Percentiles rank a stretch among this genome's conserved stretches.
phyloP scores from a whole-genome alignment of 2,888 invertebrate species.

The Volucella bombylans region DNA sequence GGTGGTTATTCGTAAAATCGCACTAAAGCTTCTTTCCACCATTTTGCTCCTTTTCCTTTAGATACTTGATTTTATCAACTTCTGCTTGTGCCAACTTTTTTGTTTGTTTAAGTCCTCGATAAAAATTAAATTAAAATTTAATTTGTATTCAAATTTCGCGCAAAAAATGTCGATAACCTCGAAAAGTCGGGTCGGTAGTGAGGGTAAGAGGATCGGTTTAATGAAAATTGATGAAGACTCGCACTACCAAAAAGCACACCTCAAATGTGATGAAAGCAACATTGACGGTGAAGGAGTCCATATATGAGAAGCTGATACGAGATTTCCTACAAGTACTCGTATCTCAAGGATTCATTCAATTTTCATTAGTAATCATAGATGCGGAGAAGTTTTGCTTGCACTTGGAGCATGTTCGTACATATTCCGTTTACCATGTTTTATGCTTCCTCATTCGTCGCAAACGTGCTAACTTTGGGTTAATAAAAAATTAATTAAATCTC shows the following conservation, averaged over 20 bases:
- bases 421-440: neutral
- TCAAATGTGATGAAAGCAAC: slow-evolving; percentile 9
- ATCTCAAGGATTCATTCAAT: slow-evolving; percentile 54
- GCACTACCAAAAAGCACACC: neutral
- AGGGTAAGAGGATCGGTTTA: slow-evolving; percentile 41
- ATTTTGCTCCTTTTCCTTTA: neutral
- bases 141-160: slow-evolving; percentile 35
- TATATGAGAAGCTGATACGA: too few relatives aligned
- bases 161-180: neutral
- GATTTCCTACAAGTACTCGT: neutral
- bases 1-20: slow-evolving; percentile 29
- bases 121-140: slow-evolving; percentile 25
- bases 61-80: slow-evolving; percentile 7
- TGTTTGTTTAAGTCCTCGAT: neutral
- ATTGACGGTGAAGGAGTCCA: too few relatives aligned
- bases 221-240: slow-evolving; percentile 57
- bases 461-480: slow-evolving; percentile 34
- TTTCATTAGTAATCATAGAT: slow-evolving; percentile 26
- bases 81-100: neutral
- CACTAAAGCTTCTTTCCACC: slow-evolving; percentile 10
- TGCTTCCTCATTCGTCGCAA: neutral
- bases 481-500: slow-evolving; percentile 61
- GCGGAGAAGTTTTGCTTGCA: slow-evolving; percentile 29
- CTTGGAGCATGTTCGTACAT: neutral
- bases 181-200: neutral